Base-by-base conservation (phyloP, 2,797 vertebrate species). In the Momotus momota region DNA sequence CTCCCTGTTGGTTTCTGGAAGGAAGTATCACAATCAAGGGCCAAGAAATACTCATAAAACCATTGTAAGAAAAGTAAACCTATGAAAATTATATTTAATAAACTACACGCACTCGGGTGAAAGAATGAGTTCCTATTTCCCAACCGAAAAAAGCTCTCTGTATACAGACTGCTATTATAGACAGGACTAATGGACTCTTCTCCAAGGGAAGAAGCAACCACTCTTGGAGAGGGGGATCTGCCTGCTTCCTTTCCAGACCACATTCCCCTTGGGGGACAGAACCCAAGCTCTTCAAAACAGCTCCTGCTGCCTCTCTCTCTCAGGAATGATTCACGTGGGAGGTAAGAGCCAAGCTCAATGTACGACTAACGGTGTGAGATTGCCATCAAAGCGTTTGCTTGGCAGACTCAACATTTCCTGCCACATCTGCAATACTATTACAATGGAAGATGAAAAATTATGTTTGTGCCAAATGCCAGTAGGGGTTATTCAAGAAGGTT, bases 31-130 rank as follows among this genome's bases (percentile, higher is more conserved):
- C 40, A n/a, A 78, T 21, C 57, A 75, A 81, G 12, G 23, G 58
- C 77, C 77, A 92, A 93, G 58, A 90, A 90, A 93, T 91, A 23
- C 57, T 80, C 45, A 35, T 73, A 74, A 87, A 85, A 72, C 16
- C 70, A 72, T 2, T 17, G 9, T n/a, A 83, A 78, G 35, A 81
- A 81, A 95, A 93, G 69, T n/a, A 83, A 94, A 79, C 6, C 9
- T 33, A 65, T 26, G 58, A 55, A 72, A 94, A 90, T 19, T 35
- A 14, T 33, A 46, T 81, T 62, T 83, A 40, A 69, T 49, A 65
- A 90, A 58, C 43, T 41, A 81, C 21, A 61, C 18, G 43, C 35
- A 54, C 25, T n/a, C 23, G 58, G 23, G 16, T 40, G 46, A 72
- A 88, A 65, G 60, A 86, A 62, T 0, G 5, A 90, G 18, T 67